Percentiles rank a stretch among this genome's conserved stretches.
Conservation (phyloP, 2,888 invertebrate species). For the Macrophya annulata region DNA sequence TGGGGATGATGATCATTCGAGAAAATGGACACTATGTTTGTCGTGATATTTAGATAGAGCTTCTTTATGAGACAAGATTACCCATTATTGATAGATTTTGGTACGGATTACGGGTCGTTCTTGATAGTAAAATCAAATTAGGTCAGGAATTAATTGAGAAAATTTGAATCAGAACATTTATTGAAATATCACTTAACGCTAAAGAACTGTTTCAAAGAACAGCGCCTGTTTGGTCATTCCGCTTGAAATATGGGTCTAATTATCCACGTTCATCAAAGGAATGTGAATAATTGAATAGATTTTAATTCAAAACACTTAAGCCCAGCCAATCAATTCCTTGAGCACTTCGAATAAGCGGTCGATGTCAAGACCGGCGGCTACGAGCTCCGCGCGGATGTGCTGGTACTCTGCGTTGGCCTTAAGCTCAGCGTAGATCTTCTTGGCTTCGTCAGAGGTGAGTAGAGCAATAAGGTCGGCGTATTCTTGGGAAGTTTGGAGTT, state of each 20-base stretch:
- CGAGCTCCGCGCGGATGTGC: slow-evolving; percentile 57
- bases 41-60: too few relatives aligned
- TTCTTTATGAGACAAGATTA: not conserved
- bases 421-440: slow-evolving; percentile 63
- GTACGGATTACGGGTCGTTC: not conserved
- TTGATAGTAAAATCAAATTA: not conserved
- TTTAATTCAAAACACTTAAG: not conserved
- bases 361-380: slow-evolving; percentile 60
- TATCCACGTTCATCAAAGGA: not conserved
- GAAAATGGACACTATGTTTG: too few relatives aligned
- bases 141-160: not conserved
- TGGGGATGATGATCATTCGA: too few relatives aligned
- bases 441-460: slow-evolving; percentile 65
- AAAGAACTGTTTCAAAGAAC: not conserved
- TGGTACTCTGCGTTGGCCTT: slow-evolving; percentile 62
- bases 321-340: slow-evolving; percentile 62
- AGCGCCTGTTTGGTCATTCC: not conserved
- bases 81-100: not conserved
- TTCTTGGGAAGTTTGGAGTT: slow-evolving; percentile 66
- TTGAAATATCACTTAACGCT: not conserved
- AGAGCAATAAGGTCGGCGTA: slow-evolving; percentile 67
- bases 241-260: not conserved
- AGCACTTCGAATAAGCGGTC: slow-evolving; percentile 57
- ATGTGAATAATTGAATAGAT: not conserved
- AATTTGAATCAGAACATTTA: not conserved